Percentiles rank a stretch among this genome's conserved stretches.
Evolutionary conservation across 2,797 vertebrate species (phyloP).

Genomic region (Ptychobarbus kaznakovi): DNA sequence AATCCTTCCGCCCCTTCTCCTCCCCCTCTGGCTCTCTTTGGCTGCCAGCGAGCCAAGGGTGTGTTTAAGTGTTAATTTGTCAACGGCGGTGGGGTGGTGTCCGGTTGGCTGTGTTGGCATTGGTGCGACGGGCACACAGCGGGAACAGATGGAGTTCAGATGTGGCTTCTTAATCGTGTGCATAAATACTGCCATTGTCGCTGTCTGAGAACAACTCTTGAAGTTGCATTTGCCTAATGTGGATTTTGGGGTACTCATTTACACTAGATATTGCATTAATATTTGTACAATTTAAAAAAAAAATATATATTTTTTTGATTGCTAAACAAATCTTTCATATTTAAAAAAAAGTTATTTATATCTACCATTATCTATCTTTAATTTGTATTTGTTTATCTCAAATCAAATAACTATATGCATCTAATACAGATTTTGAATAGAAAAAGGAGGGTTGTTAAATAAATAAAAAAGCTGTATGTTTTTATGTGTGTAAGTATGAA

Average conservation of each 20-base stretch:
- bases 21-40: constrained; percentile 24
- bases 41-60: constrained; percentile 49
- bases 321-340: background rate
- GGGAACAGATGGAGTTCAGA: constrained; percentile 73
- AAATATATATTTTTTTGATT: too few relatives aligned
- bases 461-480: too few relatives aligned
- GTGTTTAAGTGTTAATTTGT: constrained; percentile 64
- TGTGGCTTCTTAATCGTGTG: constrained; percentile 65
- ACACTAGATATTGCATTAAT: background rate
- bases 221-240: constrained; percentile 49
- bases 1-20: constrained; percentile 32
- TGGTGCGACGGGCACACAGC: constrained; percentile 48
- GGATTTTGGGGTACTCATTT: constrained; percentile 20
- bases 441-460: background rate
- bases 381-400: background rate
- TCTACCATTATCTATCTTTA: too few relatives aligned
- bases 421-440: constrained; percentile 34
- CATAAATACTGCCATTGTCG: constrained; percentile 53
- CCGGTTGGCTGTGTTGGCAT: constrained; percentile 38
- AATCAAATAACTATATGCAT: background rate
- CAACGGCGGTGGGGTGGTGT: constrained; percentile 45
- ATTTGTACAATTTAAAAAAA: background rate
- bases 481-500: background rate
- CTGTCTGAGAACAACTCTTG: constrained; percentile 26
- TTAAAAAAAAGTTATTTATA: too few relatives aligned